Conservation (phyloP, 2,888 invertebrate species). For the Sinodicranocentrus sp. region DNA sequence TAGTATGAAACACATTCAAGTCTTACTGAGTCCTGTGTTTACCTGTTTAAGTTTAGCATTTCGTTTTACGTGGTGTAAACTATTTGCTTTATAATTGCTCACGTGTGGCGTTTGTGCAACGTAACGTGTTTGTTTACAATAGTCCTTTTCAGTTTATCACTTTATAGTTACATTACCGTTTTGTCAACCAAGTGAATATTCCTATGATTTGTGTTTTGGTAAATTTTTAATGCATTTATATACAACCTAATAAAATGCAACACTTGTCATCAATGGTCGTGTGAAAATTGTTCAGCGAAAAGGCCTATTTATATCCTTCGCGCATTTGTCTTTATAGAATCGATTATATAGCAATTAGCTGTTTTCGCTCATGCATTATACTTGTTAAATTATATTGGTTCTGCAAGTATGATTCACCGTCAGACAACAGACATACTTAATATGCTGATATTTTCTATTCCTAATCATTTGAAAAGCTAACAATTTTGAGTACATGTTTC, state of each 20-base stretch:
- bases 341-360: too few species aligned
- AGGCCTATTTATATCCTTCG: not conserved
- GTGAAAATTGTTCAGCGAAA: not conserved
- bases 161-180: not conserved
- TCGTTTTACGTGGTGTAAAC: not conserved
- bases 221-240: constrained; percentile 24
- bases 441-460: too few species aligned
- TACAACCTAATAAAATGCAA: constrained; percentile 5
- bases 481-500: not conserved
- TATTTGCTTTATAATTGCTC: constrained; percentile 12
- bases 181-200: not conserved
- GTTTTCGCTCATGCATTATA: too few species aligned
- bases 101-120: not conserved
- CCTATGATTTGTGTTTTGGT: constrained; percentile 15
- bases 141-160: not conserved
- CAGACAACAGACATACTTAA: too few species aligned
- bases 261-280: not conserved
- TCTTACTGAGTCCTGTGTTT: constrained; percentile 14
- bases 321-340: constrained; percentile 2
- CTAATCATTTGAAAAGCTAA: too few species aligned
- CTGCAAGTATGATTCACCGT: too few species aligned
- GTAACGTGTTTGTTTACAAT: not conserved
- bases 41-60: constrained; percentile 17
- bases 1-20: not conserved
- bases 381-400: too few species aligned